phyloP scores from a whole-genome alignment of 2,113 vertebrate genomes.

The Eretmochelys imbricata region DNA sequence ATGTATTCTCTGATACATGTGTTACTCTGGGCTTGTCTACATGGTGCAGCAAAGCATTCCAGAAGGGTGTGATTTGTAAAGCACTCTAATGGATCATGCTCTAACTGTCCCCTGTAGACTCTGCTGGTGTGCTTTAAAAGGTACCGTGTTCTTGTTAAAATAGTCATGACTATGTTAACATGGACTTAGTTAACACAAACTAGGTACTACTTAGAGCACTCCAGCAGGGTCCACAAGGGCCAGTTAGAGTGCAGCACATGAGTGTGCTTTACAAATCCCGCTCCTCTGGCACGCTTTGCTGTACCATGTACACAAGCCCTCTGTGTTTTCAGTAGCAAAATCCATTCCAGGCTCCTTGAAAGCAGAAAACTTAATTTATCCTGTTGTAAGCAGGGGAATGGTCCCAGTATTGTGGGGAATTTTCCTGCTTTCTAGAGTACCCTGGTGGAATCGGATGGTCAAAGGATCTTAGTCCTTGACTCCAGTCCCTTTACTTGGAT shows the following conservation, averaged over 20 bases:
- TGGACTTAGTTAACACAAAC: neutral
- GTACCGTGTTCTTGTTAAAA: neutral
- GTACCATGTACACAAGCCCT: neutral
- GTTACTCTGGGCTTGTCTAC: neutral
- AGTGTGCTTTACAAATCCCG: neutral
- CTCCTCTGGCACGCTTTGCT: neutral
- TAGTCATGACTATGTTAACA: neutral
- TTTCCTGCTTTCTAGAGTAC: neutral
- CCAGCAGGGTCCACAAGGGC: neutral
- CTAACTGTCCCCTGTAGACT: neutral
- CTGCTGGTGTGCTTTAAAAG: neutral
- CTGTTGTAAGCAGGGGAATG: neutral
- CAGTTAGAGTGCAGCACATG: neutral
- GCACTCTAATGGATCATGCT: neutral
- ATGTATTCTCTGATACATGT: neutral
- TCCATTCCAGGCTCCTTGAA: neutral
- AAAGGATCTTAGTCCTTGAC: neutral
- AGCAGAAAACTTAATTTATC: neutral
- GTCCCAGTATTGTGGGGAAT: no score
- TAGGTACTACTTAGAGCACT: neutral
- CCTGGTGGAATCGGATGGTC: neutral
- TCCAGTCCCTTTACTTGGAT: neutral
- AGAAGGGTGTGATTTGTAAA: neutral
- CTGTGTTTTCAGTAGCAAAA: neutral
- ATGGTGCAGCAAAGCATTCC: neutral